Percentiles rank a stretch among this genome's conserved stretches.
Conservation (phyloP, 2,113 vertebrate species). For the Alectura lathami region DNA sequence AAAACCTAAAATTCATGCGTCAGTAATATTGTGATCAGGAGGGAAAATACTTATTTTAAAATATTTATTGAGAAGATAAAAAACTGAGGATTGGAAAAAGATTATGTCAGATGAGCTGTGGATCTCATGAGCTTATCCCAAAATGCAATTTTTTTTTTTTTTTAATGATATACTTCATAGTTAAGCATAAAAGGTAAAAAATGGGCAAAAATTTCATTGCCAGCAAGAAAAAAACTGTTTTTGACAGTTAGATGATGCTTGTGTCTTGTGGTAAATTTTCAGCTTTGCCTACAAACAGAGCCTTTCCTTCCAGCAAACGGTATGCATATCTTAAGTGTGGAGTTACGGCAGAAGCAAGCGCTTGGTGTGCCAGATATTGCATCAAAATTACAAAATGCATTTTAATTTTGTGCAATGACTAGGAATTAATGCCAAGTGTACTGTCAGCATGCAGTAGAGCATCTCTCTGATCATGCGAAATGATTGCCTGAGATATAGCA, state of each 20-base stretch:
- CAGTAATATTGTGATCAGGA: neutral
- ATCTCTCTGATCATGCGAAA: slow-evolving; percentile 52
- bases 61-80: neutral
- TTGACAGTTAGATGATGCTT: slow-evolving; percentile 59
- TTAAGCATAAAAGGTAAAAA: slow-evolving; percentile 41
- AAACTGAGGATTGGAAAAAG: slow-evolving; percentile 1
- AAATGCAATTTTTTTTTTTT: neutral
- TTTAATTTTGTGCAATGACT: slow-evolving; percentile 67
- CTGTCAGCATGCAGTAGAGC: slow-evolving; percentile 53
- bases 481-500: slow-evolving; percentile 37
- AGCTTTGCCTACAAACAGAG: slow-evolving; percentile 68
- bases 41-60: neutral
- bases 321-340: slow-evolving; percentile 52
- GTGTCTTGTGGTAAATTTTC: slow-evolving; percentile 67
- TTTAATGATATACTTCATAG: neutral
- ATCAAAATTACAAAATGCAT: slow-evolving; percentile 70
- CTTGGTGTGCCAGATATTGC: slow-evolving; percentile 68
- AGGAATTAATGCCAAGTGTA: slow-evolving; percentile 62
- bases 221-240: slow-evolving; percentile 44
- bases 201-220: slow-evolving; percentile 7
- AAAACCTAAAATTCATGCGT: neutral
- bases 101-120: neutral
- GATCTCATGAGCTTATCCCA: neutral
- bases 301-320: slow-evolving; percentile 59
- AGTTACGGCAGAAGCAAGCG: slow-evolving; percentile 53